Conservation (phyloP, 2,888 invertebrate genomes). For the Aspidapion aeneum region DNA sequence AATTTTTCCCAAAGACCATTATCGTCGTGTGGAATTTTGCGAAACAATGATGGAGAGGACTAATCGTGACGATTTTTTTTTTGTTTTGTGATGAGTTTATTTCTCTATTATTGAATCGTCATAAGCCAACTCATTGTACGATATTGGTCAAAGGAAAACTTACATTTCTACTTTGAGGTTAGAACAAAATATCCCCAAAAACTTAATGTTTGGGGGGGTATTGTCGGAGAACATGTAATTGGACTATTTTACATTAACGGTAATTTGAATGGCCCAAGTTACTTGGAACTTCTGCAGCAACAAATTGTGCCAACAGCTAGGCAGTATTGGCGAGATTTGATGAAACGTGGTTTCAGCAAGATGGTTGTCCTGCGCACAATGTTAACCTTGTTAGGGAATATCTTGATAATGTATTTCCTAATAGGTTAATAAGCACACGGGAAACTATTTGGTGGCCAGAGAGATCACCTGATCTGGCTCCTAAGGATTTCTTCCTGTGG, state of each 20-base stretch:
- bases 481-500: not conserved
- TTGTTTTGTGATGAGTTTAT: not conserved
- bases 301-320: conserved; percentile 1
- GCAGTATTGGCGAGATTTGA: not conserved
- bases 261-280: not conserved
- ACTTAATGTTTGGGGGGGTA: not conserved
- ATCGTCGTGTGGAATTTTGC: not conserved
- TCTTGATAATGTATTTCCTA: conserved; percentile 2
- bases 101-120: not conserved
- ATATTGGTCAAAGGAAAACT: not conserved
- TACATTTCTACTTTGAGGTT: not conserved
- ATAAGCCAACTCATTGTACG: not conserved
- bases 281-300: not conserved
- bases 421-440: not conserved
- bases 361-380: not conserved
- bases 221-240: not conserved
- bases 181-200: not conserved
- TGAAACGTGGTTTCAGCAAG: conserved; percentile 4
- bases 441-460: not conserved
- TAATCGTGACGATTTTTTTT: not conserved
- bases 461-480: not conserved
- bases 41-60: not conserved
- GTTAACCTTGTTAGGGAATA: not conserved
- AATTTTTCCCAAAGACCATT: too few species aligned
- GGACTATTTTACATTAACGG: not conserved